Percentiles rank a stretch among this genome's conserved stretches.
phyloP scores from a whole-genome alignment of 2,888 invertebrate genomes.

The Rhimphoctona megacephalus region DNA sequence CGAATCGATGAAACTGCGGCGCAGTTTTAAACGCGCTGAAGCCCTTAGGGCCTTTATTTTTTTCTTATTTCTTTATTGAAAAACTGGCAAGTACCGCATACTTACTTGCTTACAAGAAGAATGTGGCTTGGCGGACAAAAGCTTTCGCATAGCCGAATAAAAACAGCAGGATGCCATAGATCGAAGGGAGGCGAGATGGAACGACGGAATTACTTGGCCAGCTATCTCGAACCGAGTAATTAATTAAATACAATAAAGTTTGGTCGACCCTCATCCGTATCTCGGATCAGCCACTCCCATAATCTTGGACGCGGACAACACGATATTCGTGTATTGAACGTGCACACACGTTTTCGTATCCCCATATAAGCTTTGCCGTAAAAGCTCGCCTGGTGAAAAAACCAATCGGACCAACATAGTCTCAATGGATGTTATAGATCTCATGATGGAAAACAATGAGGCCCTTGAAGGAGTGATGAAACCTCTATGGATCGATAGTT shows the following conservation, averaged over 20 bases:
- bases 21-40: neutral
- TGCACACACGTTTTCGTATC: conserved; percentile 6
- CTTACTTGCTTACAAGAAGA: neutral
- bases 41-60: neutral
- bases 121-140: neutral
- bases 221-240: conserved; percentile 79
- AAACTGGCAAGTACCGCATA: neutral
- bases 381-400: conserved; percentile 50
- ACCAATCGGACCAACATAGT: conserved; percentile 7
- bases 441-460: conserved; percentile 47
- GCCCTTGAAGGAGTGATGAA: conserved; percentile 55
- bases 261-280: conserved; percentile 77
- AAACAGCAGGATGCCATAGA: conserved; percentile 39
- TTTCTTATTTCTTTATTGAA: neutral
- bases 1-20: neutral
- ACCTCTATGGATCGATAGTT: conserved; percentile 51
- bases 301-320: conserved; percentile 28
- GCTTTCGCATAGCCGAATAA: conserved; percentile 22
- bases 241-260: conserved; percentile 82
- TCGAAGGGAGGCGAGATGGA: conserved; percentile 58
- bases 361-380: neutral
- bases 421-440: conserved; percentile 2
- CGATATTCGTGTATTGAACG: neutral
- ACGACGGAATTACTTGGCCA: conserved; percentile 81
- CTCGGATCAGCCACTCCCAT: conserved; percentile 81